These are phyloP conservation scores for Ichneumon xanthorius DNA, from an alignment of 2,888 invertebrate genomes.

Conservation along the genomic window DNA sequence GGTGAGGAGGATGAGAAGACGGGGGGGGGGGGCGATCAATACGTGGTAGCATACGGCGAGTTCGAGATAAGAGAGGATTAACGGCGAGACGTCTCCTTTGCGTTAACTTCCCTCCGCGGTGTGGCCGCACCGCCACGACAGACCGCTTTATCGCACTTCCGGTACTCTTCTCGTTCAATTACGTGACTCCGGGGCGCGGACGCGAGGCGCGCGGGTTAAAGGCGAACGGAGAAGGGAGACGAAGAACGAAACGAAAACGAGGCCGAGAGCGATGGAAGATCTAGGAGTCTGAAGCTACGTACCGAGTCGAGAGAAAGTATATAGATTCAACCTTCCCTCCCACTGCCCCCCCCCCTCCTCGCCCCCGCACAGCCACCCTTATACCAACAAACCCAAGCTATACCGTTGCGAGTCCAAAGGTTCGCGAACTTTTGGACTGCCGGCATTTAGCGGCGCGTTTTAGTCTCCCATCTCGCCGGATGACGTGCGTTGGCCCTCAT, in stretches of 20 bases:
- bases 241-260: constrained; percentile 6
- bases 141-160: constrained; percentile 68
- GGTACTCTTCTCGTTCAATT: constrained; percentile 69
- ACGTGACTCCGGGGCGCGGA: constrained; percentile 61
- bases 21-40: constrained; percentile 59
- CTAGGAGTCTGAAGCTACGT: neutral
- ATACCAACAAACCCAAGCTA: neutral
- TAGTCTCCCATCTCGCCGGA: constrained; percentile 15
- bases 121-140: constrained; percentile 42
- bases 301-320: constrained; percentile 9
- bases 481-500: constrained; percentile 45
- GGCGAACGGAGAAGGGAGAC: constrained; percentile 7
- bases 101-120: constrained; percentile 61
- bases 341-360: neutral
- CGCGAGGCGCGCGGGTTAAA: constrained; percentile 24
- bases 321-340: neutral
- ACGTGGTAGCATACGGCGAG: constrained; percentile 66
- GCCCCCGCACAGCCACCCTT: neutral
- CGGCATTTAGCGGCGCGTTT: constrained; percentile 43
- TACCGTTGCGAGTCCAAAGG: constrained; percentile 30
- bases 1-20: constrained; percentile 24
- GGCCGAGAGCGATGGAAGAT: constrained; percentile 6
- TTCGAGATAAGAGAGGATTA: constrained; percentile 69
- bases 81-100: constrained; percentile 69
- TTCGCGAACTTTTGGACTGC: constrained; percentile 49